A percentile compares a stretch with the other conserved stretches of the same genome.
These are phyloP conservation scores for Dascillus cervinus DNA, from an alignment of 2,888 invertebrate genomes.

Conservation along the genomic window DNA sequence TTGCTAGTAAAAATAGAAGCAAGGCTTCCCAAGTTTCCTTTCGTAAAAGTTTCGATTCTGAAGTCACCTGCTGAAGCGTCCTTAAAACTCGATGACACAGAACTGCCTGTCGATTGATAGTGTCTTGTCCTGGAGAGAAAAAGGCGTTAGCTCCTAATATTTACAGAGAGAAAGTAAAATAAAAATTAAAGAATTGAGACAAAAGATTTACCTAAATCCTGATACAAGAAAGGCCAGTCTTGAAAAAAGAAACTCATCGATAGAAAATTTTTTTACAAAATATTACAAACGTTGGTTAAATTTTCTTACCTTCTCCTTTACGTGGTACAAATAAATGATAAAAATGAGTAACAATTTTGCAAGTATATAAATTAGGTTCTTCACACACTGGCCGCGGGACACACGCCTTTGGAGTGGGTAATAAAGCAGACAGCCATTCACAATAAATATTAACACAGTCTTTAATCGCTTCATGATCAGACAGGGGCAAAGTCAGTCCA, in stretches of 20 bases:
- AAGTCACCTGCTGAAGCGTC: constrained; percentile 72
- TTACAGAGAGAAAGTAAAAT: constrained; percentile 7
- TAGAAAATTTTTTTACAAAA: background rate
- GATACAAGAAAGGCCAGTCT: constrained; percentile 88
- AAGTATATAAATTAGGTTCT: constrained; percentile 83
- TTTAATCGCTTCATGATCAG: constrained; percentile 89
- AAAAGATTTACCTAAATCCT: constrained; percentile 65
- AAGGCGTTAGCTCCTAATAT: constrained; percentile 1
- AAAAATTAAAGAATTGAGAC: constrained; percentile 10
- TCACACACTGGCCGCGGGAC: constrained; percentile 84
- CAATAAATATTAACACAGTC: constrained; percentile 96
- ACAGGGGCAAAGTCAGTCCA: constrained; percentile 81
- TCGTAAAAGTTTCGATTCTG: constrained; percentile 67
- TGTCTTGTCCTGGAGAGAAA: constrained; percentile 62
- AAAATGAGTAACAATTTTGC: constrained; percentile 85
- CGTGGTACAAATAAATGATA: constrained; percentile 92
- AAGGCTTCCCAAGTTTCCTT: constrained; percentile 88
- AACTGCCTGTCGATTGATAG: constrained; percentile 88
- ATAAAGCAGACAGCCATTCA: constrained; percentile 88
- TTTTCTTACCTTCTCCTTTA: constrained; percentile 85
- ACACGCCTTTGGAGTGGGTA: constrained; percentile 75
- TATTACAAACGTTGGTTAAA: background rate
- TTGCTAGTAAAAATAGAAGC: constrained; percentile 77
- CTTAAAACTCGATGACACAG: constrained; percentile 85
- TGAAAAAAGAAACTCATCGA: constrained; percentile 46